Conservation (phyloP, 1,140 invertebrate genomes). For the Rhizoglyphus robini region DNA sequence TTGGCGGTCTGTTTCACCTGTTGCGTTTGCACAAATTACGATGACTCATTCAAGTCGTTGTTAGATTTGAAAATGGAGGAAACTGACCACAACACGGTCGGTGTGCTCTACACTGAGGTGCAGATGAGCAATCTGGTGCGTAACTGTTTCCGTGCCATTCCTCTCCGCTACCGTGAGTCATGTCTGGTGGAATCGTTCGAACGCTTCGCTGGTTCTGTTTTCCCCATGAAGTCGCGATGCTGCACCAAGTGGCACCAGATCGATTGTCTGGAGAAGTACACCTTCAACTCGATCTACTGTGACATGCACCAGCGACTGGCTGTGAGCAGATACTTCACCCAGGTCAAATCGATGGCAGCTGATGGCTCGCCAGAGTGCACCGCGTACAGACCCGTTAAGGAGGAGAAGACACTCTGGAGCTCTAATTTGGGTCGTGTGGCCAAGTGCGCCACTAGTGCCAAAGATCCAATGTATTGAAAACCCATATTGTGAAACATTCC, state of each 20-base stretch:
- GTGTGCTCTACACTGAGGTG: not conserved
- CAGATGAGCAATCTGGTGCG: constrained; percentile 5
- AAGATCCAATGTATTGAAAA: too few relatives aligned
- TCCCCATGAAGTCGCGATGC: constrained; percentile 1
- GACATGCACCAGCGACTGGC: not conserved
- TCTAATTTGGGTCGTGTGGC: not conserved
- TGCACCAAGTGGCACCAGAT: constrained; percentile 11
- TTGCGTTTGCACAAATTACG: not conserved
- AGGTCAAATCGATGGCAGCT: not conserved
- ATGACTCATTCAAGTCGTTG: not conserved
- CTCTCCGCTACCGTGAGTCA: not conserved
- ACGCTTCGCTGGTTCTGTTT: not conserved
- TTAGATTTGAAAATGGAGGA: not conserved
- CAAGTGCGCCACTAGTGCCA: not conserved
- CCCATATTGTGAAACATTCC: too few relatives aligned
- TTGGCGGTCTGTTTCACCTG: not conserved
- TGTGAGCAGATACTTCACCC: not conserved
- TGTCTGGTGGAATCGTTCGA: not conserved
- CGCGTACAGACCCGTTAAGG: not conserved
- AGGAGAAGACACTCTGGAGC: not conserved
- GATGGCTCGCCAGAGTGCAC: constrained; percentile 5
- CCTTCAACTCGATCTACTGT: not conserved
- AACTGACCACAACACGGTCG: not conserved
- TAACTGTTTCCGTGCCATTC: not conserved
- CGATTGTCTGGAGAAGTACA: not conserved